Base-by-base conservation (phyloP, 1,140 invertebrate genomes). In the Cecropterus lyciades region DNA sequence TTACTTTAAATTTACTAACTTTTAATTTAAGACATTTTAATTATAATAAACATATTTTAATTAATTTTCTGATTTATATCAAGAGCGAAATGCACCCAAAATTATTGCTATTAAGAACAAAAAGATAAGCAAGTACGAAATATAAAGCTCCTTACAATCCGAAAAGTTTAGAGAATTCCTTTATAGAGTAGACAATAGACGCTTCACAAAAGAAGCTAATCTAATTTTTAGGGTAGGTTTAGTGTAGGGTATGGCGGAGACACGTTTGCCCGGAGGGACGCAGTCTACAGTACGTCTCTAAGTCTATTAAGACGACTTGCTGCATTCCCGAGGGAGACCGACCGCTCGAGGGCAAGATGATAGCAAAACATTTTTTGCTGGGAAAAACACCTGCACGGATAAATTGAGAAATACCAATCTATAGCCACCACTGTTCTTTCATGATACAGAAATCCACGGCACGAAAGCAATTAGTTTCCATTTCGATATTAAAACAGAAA, bases 291-390 rank as follows among this genome's bases (percentile, higher is more conserved):
- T 77, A 80, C 77, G 82, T 87, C 79, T 82, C 74, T 88, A 91
- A 91, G 85, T 89, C 86, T 87, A 89, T 90, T 91, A 91, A 88
- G 88, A 87, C 80, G 84, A 90, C 84, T 88, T 82, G 79, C 80
- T 78, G 57, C 69, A 65, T 71, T 72, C 85, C 69, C 78, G 20
- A 60, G 82, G 82, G 83, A 74, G 59, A 60, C 52, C 73, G 51
- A 75, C 48, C 77, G 84, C 76, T 78, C 55, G 69, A 70, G 77
- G 80, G 79, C 70, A 78, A 79, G 66, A 73, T 75, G 78, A 84
- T 86, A 87, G 77, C 80, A 79, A 85, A 89, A 87, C 81, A 85
- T 84, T 86, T 85, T 75, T 77, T 78, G 74, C 73, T 88, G 81
- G 70, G 83, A 88, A 89, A 80, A 77, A 65, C 84, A 88, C 82